These are phyloP conservation scores for Dasyurus viverrinus DNA, from an alignment of 2,113 vertebrate species.

Conservation along the genomic window DNA sequence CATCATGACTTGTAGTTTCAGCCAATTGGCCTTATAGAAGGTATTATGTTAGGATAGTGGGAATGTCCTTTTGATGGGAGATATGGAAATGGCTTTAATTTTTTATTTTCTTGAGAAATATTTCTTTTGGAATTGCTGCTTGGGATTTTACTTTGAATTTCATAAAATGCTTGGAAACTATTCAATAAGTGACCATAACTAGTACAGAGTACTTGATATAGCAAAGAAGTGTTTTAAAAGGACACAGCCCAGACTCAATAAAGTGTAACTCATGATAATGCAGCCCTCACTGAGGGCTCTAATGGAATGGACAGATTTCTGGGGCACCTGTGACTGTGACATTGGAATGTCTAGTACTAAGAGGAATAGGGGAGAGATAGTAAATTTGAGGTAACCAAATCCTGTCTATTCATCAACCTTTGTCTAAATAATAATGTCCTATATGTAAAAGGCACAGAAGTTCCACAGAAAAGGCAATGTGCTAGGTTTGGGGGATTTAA, in stretches of 20 bases:
- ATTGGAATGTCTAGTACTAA: background rate
- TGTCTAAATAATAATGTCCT: background rate
- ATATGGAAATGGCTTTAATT: conserved; percentile 22
- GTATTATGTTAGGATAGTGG: background rate
- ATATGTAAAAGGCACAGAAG: background rate
- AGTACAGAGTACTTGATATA: background rate
- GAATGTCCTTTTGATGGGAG: conserved; percentile 15
- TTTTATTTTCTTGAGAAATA: conserved; percentile 1
- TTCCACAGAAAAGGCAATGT: too few relatives aligned
- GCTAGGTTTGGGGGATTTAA: background rate
- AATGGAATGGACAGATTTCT: background rate
- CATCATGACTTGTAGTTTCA: background rate
- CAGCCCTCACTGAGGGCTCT: background rate
- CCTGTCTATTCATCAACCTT: background rate
- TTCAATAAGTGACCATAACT: background rate
- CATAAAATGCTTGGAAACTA: background rate
- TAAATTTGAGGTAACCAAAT: background rate
- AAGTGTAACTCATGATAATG: background rate
- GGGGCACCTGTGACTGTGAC: background rate
- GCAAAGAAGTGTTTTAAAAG: background rate
- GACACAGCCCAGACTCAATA: background rate
- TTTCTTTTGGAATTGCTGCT: background rate
- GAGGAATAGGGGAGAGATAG: background rate
- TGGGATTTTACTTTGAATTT: background rate
- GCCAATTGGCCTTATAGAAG: accelerated